Base-by-base conservation (phyloP, 2,888 invertebrate genomes). In the Drosophila kuntzei region DNA sequence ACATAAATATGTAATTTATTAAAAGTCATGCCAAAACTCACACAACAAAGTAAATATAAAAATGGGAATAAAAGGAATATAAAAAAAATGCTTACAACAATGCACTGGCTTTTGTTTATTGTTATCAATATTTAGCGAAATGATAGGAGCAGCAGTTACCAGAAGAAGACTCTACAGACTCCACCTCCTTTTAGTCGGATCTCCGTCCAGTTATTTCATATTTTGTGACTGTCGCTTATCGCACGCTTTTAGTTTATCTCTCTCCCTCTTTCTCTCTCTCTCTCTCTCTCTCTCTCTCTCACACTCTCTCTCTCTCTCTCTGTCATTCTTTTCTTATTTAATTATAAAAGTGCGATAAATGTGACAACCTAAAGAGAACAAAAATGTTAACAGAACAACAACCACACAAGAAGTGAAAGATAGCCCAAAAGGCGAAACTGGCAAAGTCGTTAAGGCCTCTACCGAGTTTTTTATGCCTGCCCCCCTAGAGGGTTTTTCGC, bases 1-100 rank as follows among this genome's bases (percentile, higher is more conserved):
- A 71, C 88, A 84, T 89, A 84, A 84, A 89, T 87, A 78, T 89
- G 88, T 87, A 81, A 89, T 84, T 87, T 89, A 89, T 89, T 85
- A 89, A 81, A 66, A 55, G 75, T 36, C 25, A 27, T 39, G 53
- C 32, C 25, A 34, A 14, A 34, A 36, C 49, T 50, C 53, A 41
- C 53, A 64, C 39, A 55, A 62, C n/a, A 71, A 66, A 58, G 36
- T 25, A 32, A 43, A 57, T 20, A 58, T 58, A 63, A 41, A 37
- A 25, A 63, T 18, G 44, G 27, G 18, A 20, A 39, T 18, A 39
- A 39, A 11, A 11, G n/a, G 12, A 12, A 32, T 44, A 44, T 44
- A 67, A 59, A 80, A 41, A 70, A 61, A 78, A 68, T 76, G 87
- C 57, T 76, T 64, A 69, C 68, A 86, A 81, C 83, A 81, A 88